Evolutionary conservation across 1,140 invertebrate species (phyloP), one percentile per base, ranked within the genome.

Genomic region (Drosophila orosa): DNA sequence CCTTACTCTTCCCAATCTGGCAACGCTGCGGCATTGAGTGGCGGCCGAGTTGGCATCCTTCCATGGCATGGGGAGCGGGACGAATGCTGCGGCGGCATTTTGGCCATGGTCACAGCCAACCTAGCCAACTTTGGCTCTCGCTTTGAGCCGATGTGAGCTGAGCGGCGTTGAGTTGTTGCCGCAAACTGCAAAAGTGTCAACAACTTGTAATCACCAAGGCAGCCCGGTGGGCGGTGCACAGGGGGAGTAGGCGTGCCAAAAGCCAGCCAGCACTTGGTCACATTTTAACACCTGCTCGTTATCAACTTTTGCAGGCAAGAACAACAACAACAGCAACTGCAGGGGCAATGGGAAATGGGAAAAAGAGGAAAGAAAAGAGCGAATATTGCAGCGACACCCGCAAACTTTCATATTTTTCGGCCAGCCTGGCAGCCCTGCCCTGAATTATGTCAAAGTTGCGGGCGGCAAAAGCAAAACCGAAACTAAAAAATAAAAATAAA

Each of bases 211-310:
- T 87, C 84, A 89, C 84, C 83, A 52, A 65, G 60, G 63, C 31
- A 42, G 62, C 37, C 27, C 8, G 44, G 58, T 7, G 42, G 42
- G 31, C 6, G 15, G 3, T 35, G 24, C 10, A 17, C n/a, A 9
- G 37, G 25, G 31, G 7, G 31, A 27, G 47, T 60, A 55, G 73
- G 77, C 72, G 72, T 67, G 66, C 58, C 67, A 63, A 44, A 47
- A 48, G 57, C 69, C 83, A 73, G 79, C 62, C 83, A 78, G 61
- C 84, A 74, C 76, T 84, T 78, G 84, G 80, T 89, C 85, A 89
- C 84, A 89, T 89, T 89, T 89, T 89, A 89, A 89, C 84, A 89
- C 84, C 84, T 89, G 84, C 84, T 89, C 84, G 84, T 89, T 89
- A 89, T 89, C 77, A 89, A 89, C 84, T 89, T 87, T 89, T 89